Evolutionary conservation across 2,888 invertebrate species (phyloP), one percentile per base, ranked within the genome.

Genomic region (Trilocha varians): DNA sequence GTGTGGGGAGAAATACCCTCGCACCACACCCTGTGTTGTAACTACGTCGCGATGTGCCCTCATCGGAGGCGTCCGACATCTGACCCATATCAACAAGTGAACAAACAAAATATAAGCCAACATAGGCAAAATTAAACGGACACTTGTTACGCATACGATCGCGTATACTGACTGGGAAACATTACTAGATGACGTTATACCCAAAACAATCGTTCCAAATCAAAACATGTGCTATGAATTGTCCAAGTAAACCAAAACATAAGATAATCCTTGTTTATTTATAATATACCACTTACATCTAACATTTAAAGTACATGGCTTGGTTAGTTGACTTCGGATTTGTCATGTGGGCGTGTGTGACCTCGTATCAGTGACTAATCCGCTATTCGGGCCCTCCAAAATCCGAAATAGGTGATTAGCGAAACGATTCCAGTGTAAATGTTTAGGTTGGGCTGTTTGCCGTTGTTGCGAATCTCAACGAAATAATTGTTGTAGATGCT

Each of bases 1-100:
- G 41, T 43, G 48, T 38, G 66, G 54, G 45, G 52, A 49, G 48
- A 67, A 57, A 63, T 82, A 82, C 38, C 84, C 84, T 32, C 84
- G 67, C 42, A 66, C 79, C 40, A 49, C 46, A 40, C 84, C 84
- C 55, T 77, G 77, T 36, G 63, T 59, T 38, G 72, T 78, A 35
- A 17, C 43, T 47, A 78, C 78, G 54, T 77, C 78, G 37, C 72
- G 65, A 47, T 65, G 58, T 17, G 59, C 56, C 44, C 67, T 55
- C 16, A 25, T 2, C 25, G 25, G 25, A 8, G 18, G 18, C 8
- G 18, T 8, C 8, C 18, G 18, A 18, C 18, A 18, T 18, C 8
- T 18, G 18, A 18, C 18, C 5, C 18, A 18, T 8, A 18, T 18
- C 5, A 18, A 18, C 25, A 25, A 25, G 11, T 25, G 6, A 25